Percentiles rank a stretch among this genome's conserved stretches.
These are phyloP conservation scores for Acanthornis magna DNA, from an alignment of 2,797 vertebrate species.

Conservation along the genomic window DNA sequence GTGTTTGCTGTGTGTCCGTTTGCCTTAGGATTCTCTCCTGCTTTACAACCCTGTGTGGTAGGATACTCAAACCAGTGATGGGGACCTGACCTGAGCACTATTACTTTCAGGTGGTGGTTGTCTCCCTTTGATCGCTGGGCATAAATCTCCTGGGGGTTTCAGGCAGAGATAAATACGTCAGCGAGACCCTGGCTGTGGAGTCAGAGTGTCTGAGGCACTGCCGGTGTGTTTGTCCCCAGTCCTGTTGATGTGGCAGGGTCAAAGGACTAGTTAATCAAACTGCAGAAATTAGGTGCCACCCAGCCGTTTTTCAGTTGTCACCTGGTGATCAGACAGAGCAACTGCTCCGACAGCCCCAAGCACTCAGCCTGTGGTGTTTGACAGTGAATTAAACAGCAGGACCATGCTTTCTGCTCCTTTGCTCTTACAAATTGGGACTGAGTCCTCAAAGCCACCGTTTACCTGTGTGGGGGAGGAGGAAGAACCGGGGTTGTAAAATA, in stretches of 20 bases:
- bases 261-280: slow-evolving; percentile 28
- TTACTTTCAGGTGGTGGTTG: not conserved
- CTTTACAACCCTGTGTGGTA: not conserved
- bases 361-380: not conserved
- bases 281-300: slow-evolving; percentile 20
- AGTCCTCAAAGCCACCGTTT: slow-evolving; percentile 19
- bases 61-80: not conserved
- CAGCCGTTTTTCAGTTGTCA: not conserved
- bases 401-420: not conserved
- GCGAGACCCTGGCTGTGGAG: not conserved
- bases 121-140: not conserved
- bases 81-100: not conserved
- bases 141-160: not conserved
- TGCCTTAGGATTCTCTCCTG: not conserved
- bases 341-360: not conserved
- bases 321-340: not conserved
- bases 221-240: not conserved
- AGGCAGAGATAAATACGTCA: not conserved
- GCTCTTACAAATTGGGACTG: not conserved
- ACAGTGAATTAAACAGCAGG: slow-evolving; percentile 20
- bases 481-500: not conserved
- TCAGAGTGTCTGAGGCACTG: not conserved
- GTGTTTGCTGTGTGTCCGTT: fast-evolving
- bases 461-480: not conserved
- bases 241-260: not conserved